phyloP scores from a whole-genome alignment of 1,140 invertebrate genomes.

The Anoplolepis gracilipes region DNA sequence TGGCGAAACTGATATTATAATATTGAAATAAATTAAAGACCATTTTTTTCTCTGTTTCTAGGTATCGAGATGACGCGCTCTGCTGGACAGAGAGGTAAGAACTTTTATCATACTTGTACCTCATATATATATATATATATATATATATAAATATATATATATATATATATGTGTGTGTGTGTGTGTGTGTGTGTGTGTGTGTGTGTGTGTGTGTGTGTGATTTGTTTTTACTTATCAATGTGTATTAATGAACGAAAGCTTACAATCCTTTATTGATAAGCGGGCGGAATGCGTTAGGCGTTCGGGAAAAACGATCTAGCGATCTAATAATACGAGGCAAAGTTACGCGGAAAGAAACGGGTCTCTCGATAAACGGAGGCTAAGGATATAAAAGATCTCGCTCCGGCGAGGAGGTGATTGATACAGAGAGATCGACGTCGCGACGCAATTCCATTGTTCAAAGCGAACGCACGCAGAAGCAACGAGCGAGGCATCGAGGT shows the following conservation, averaged over 20 bases:
- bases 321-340: slow-evolving; percentile 64
- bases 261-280: neutral
- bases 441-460: slow-evolving; percentile 85
- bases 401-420: slow-evolving; percentile 80
- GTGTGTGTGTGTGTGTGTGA: neutral
- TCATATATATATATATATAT: too few species aligned
- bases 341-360: slow-evolving; percentile 56
- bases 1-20: neutral
- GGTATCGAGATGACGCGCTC: slow-evolving; percentile 91
- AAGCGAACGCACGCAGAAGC: slow-evolving; percentile 79
- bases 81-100: slow-evolving; percentile 92
- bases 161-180: too few species aligned
- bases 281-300: neutral
- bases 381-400: slow-evolving; percentile 71
- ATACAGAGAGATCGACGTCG: slow-evolving; percentile 84
- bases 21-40: slow-evolving; percentile 12
- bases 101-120: neutral
- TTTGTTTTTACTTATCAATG: neutral
- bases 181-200: too few species aligned
- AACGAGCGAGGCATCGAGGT: slow-evolving; percentile 78
- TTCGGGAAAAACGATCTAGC: slow-evolving; percentile 16
- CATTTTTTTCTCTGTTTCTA: slow-evolving; percentile 85
- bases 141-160: too few species aligned
- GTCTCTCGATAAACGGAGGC: slow-evolving; percentile 25
- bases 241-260: slow-evolving; percentile 7